Base-by-base conservation (phyloP, 2,797 vertebrate genomes). In the Kryptopterus vitreolus region DNA sequence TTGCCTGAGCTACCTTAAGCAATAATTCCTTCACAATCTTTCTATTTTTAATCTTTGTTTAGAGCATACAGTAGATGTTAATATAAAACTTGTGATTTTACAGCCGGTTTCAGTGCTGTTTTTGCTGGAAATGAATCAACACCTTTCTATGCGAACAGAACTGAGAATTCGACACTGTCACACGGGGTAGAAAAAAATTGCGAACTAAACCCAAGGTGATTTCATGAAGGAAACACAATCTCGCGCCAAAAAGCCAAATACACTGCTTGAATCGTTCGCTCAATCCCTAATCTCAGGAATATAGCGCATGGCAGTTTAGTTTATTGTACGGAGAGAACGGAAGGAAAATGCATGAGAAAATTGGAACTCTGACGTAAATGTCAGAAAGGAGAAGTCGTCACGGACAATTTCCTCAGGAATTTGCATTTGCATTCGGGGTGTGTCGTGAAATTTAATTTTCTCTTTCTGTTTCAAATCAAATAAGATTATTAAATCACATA, bases 31-130 rank as follows among this genome's bases (percentile, higher is more conserved):
- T 43, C 38, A 43, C 38, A 43, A 43, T 43, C 38, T 10, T 53
- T 53, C 52, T 53, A 18, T 53, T 53, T 53, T 6, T 7, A 43
- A 43, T 53, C 15, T 53, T 18, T 16, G 16, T 9, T 62, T 33
- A 20, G 15, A 31, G 7, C 15, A 62, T 18, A n/a, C n/a, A n/a
- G n/a, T n/a, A 15, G 26, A 33, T 18, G 29, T 18, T 62, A 33
- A 62, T 62, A 62, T 62, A 62, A 31, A 62, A 29, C 29, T 61
- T 61, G 59, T 31, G 59, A 61, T 61, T 61, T 61, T 31, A 15
- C 29, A 61, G 16, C 12, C 13, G 31, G 61, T 38, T 18, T 22
- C 31, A 65, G 58, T 24, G n/a, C n/a, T 59, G 58, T 13, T 29
- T 12, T 22, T 63, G 15, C 35, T 20, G 61, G 29, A 63, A 63